Conservation (phyloP, 1,140 invertebrate genomes). For the Drosophila gunungcola region DNA sequence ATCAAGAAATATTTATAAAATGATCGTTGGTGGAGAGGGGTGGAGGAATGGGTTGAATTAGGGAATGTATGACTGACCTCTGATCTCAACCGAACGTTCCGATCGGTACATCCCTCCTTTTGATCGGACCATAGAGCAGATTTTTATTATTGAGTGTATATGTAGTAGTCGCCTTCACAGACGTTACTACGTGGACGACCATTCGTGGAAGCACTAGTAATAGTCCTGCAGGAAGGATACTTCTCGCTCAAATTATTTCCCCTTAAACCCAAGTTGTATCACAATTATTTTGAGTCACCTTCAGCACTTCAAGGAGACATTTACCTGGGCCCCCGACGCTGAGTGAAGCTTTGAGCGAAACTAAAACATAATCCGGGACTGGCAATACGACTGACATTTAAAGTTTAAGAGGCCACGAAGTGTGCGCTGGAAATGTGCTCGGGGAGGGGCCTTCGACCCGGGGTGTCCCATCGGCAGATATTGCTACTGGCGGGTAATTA, state of each 20-base stretch:
- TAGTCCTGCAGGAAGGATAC: no score
- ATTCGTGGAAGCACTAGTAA: no score
- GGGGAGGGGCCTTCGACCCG: slow-evolving; percentile 20
- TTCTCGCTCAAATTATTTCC: no score
- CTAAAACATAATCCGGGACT: slow-evolving; percentile 31
- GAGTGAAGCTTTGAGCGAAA: slow-evolving; percentile 1
- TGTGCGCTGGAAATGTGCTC: slow-evolving; percentile 26
- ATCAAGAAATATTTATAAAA: not conserved
- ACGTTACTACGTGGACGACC: no score
- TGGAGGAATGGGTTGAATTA: not conserved
- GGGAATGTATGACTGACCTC: no score
- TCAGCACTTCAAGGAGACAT: slow-evolving; percentile 2
- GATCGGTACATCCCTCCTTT: no score
- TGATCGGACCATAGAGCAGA: no score
- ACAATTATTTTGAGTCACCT: not conserved
- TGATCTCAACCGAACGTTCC: no score
- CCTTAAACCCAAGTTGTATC: no score
- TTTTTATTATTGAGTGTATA: no score
- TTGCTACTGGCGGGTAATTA: slow-evolving; percentile 33
- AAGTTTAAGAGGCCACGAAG: slow-evolving; percentile 73
- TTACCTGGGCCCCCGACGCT: not conserved
- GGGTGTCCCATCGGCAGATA: slow-evolving; percentile 11
- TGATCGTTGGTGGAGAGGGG: not conserved
- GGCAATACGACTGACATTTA: slow-evolving; percentile 73
- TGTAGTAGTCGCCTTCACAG: no score